Evolutionary conservation across 2,888 invertebrate species (phyloP).

Genomic region (Lottia gigantea): DNA sequence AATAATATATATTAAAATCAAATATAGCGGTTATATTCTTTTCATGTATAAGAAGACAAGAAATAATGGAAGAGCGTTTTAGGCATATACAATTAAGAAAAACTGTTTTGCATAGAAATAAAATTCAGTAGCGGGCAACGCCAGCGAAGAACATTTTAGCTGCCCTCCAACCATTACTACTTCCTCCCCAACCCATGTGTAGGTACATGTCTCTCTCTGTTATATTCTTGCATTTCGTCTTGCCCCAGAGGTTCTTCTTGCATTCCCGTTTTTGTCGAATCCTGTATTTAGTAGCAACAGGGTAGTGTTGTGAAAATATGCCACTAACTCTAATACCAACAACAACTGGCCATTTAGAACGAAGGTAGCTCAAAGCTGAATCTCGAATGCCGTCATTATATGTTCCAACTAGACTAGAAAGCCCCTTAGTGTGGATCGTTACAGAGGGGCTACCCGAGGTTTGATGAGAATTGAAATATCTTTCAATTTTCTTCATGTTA

Average conservation of each 20-base stretch:
- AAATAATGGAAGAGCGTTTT: no score
- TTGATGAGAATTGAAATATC: conserved; percentile 22
- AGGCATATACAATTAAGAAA: no score
- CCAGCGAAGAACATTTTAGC: conserved; percentile 26
- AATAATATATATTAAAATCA: no score
- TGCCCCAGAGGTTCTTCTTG: conserved; percentile 16
- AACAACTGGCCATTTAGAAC: conserved; percentile 25
- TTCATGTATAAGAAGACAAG: no score
- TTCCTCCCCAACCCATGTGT: conserved; percentile 30
- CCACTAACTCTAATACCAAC: conserved; percentile 24
- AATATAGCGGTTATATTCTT: no score
- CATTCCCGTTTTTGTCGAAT: conserved; percentile 16
- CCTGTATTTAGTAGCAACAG: conserved; percentile 28
- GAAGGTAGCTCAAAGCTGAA: conserved; percentile 13
- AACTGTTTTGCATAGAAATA: no score
- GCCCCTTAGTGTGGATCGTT: not conserved
- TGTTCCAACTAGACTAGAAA: conserved; percentile 18
- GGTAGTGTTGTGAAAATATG: conserved; percentile 26
- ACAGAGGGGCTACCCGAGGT: conserved; percentile 12
- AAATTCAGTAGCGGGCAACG: conserved; percentile 16
- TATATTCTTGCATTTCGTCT: conserved; percentile 11
- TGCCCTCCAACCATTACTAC: conserved; percentile 21
- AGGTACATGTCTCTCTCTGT: conserved; percentile 26
- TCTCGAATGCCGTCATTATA: conserved; percentile 20
- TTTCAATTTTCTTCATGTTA: conserved; percentile 22